Evolutionary conservation across 2,888 invertebrate genomes (phyloP), one percentile per base, ranked within the genome.

Genomic region (Aproaerema taeniolella): DNA sequence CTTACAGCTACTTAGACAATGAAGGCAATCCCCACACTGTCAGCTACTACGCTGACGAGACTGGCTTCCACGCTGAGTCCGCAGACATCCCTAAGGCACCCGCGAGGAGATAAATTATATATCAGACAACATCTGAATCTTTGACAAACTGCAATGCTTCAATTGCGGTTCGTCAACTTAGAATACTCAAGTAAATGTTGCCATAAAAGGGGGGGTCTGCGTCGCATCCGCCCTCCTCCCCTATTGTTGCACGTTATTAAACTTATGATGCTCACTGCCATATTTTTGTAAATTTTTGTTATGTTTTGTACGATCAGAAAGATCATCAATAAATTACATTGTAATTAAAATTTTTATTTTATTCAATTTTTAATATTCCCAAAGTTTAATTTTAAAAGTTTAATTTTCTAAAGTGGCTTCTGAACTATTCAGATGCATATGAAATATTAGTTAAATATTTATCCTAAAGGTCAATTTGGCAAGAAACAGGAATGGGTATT

Each of bases 51-150:
- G 91, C 91, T 33, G 91, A 91, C 50, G 91, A 91, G 67, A 88
- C 68, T 48, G 92, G 91, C 45, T 92, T 77, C 87, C 88, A 87
- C 47, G 87, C 91, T 1, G 85, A 88, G 32, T 90, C 91, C 31
- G 80, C 81, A 0, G 89, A 90, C 66, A 66, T 91, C 56, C 91
- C 91, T 36, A 88, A 89, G 32, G 67, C 80, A 31, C 83, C 36
- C 77, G 39, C 50, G 46, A 50, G 58, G 39, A 58, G 51, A 58
- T 67, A 64, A 62, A 40, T 45, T 9, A 6, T 8, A 6, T 20
- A 4, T 20, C 8, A 20, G 5, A 20, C 20, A n/a, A n/a, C n/a
- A n/a, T n/a, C n/a, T 38, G 42, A 56, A 51, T 50, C 34, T 42
- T 48, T 43, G 45, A 52, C 49, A 51, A 42, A 30, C 42, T 29